These are phyloP conservation scores for Drosophila phalerata DNA, from an alignment of 2,888 invertebrate species.

Conservation along the genomic window DNA sequence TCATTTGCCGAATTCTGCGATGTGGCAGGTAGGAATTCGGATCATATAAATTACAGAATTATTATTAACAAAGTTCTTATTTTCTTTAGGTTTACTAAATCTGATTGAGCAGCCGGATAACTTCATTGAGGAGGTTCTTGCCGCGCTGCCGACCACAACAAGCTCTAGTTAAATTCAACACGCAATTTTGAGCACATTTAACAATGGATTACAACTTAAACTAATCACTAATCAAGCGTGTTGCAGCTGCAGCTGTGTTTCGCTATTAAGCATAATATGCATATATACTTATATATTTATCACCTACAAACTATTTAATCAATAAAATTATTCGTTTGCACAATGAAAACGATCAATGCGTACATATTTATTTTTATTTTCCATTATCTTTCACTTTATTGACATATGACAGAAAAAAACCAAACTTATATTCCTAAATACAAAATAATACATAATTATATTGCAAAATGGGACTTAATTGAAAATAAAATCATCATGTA, in stretches of 20 bases:
- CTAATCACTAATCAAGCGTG: conserved; percentile 22
- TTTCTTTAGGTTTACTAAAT: conserved; percentile 80
- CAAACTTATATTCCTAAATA: conserved; percentile 32
- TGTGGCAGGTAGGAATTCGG: conserved; percentile 89
- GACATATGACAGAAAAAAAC: conserved; percentile 41
- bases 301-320: conserved; percentile 74
- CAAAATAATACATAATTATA: conserved; percentile 51
- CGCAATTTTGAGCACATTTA: conserved; percentile 32
- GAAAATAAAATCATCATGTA: conserved; percentile 37
- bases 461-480: conserved; percentile 68
- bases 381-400: conserved; percentile 44
- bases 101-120: conserved; percentile 84
- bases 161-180: conserved; percentile 69
- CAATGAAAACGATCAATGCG: conserved; percentile 50
- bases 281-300: conserved; percentile 67
- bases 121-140: conserved; percentile 83
- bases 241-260: conserved; percentile 19
- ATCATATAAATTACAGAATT: no score
- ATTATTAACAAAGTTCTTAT: not conserved
- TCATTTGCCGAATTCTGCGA: conserved; percentile 97
- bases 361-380: conserved; percentile 19
- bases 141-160: conserved; percentile 79
- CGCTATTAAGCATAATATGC: conserved; percentile 42
- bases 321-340: conserved; percentile 80
- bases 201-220: conserved; percentile 34